phyloP scores from a whole-genome alignment of 2,797 vertebrate species.

The Cuniculus paca region DNA sequence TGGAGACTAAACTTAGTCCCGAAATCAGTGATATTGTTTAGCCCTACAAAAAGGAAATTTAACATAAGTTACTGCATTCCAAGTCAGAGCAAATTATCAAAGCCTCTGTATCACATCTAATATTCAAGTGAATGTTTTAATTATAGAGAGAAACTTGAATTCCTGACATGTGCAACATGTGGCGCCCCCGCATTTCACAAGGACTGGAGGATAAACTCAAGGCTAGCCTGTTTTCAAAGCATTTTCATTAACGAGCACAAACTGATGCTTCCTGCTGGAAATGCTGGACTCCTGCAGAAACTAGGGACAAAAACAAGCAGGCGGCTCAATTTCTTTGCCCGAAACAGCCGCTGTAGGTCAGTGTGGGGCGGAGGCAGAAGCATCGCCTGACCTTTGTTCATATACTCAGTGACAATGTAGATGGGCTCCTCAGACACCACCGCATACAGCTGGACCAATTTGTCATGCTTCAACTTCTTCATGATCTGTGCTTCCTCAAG shows the following conservation, averaged over 20 bases:
- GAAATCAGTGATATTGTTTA: not conserved
- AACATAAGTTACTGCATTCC: not conserved
- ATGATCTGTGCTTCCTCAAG: conserved; percentile 99
- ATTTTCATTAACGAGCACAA: not conserved
- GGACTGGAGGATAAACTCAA: not conserved
- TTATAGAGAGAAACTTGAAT: conserved; percentile 4
- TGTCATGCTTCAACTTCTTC: conserved; percentile 98
- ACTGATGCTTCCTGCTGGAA: not conserved
- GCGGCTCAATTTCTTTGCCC: not conserved
- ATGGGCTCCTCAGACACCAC: conserved; percentile 99
- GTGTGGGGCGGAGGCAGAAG: not conserved
- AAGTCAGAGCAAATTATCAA: conserved; percentile 11
- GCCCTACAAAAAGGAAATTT: not conserved
- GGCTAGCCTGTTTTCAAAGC: conserved; percentile 9
- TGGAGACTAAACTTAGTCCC: conserved; percentile 6
- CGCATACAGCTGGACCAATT: conserved; percentile 97
- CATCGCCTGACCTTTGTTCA: conserved; percentile 94
- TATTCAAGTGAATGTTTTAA: not conserved
- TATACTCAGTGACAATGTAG: conserved; percentile 98
- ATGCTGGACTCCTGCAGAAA: not conserved
- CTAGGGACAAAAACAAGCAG: not conserved
- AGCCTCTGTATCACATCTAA: not conserved
- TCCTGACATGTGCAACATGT: not conserved
- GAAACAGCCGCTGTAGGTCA: not conserved
- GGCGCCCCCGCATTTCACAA: not conserved